Evolutionary conservation across 2,888 invertebrate species (phyloP), one percentile per base, ranked within the genome.

Genomic region (Bibio marci): DNA sequence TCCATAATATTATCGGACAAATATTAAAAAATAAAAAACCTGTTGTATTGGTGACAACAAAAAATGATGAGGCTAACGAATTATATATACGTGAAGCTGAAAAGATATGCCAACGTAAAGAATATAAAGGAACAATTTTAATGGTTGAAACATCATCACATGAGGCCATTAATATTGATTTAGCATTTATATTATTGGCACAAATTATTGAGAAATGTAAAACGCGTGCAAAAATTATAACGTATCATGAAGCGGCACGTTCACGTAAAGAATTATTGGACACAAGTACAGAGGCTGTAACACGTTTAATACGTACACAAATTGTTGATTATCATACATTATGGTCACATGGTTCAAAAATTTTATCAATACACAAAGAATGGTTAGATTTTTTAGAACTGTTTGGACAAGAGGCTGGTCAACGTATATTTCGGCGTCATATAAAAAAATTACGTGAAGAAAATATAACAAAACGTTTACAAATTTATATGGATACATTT

Each of bases 121-220:
- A 95, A 62, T 90, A 87, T 61, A 88, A 88, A 56, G 79, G 80
- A 43, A 74, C 75, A 52, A 82, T 95, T 50, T 80, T 85, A 3
- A 66, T 95, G 32, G 79, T 97, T 40, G 95, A 97, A 66, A 88
- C 91, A 0, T 95, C 94, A 7, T 80, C 95, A 13, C 91, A 94
- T 55, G 87, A 91, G 54, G 92, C 90, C 53, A 90, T 97, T 46
- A 97, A 97, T 57, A 85, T 94, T 30, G 94, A 97, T 55, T 70
- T 85, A 52, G 87, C 94, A 19, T 88, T 92, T 57, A 70, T 91
- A 52, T 66, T 87, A 39, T 64, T 95, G 41, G 92, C 90, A 22
- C 92, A 94, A 65, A 75, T 90, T 65, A 80, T 92, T 46, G 94
- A 95, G 56, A 81, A 87, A 57, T 78, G 82, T 32, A 90, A 91